Evolutionary conservation across 2,113 vertebrate species (phyloP), one percentile per base, ranked within the genome.

Genomic region (Nannobrachium achirus): DNA sequence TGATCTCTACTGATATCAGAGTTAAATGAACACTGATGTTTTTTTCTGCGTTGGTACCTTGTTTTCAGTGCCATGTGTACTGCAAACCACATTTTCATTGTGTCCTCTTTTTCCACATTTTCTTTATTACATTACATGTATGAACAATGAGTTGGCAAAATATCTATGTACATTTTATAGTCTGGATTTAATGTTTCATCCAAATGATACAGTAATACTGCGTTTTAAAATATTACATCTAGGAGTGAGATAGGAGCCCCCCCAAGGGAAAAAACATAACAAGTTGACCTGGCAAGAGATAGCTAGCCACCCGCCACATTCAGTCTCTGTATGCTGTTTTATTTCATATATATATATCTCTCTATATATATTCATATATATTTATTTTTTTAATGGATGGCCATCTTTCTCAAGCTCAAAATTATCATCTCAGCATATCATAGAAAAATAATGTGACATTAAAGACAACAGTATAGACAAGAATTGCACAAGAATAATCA

Each of bases 71-170:
- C 89, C 83, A 89, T 87, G n/a, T 25, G 90, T 88, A 81, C 91
- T 88, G 85, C 92, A 84, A 85, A 73, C 84, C 87, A 91, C 79
- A 82, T 83, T 82, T 76, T 83, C 61, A 77, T 84, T 80, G 6
- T 5, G 3, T 33, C 25, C 25, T 33, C 25, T 33, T 33, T 33
- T 33, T 33, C 25, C 25, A 33, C 6, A 5, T 33, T 33, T 81
- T 45, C 59, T 77, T 87, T 92, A 92, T 92, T 96, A 95, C 92
- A 86, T 96, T 91, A 96, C 96, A 97, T 93, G 70, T 93, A 96
- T 97, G 95, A 95, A 97, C 96, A 96, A 95, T 94, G 94, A 96
- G 92, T 93, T 95, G 94, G 95, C 95, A 97, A 96, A 96, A 93
- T 98, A 96, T 96, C 88, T 98, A 96, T 98, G 75, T 98, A 97